Conservation (phyloP, 2,888 invertebrate species). For the Netelia virgata region DNA sequence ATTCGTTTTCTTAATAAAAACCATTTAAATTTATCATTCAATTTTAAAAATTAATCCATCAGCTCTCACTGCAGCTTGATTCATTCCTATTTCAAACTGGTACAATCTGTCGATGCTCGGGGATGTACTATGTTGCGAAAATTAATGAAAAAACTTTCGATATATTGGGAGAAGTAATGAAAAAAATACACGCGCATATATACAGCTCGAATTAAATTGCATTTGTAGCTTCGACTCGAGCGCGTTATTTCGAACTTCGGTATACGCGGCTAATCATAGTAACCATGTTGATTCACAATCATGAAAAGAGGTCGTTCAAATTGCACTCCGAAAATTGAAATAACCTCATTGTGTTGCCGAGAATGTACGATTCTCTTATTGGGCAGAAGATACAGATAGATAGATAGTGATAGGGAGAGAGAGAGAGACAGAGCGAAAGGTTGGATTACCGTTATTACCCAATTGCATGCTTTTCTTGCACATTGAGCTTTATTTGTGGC, state of each 20-base stretch:
- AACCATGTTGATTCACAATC: slow-evolving; percentile 25
- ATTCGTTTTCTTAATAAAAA: no score
- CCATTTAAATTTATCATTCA: no score
- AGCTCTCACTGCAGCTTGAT: no score
- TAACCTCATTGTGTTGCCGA: slow-evolving; percentile 34
- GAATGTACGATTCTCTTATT: slow-evolving; percentile 37
- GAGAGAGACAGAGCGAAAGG: slow-evolving; percentile 10
- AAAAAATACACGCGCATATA: no score
- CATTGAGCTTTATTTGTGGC: slow-evolving; percentile 29
- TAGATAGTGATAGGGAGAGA: not conserved
- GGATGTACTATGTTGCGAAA: no score
- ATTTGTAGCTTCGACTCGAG: not conserved
- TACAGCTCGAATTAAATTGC: not conserved
- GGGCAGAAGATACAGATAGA: not conserved
- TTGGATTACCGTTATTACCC: slow-evolving; percentile 33
- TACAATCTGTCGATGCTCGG: no score
- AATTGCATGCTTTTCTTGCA: slow-evolving; percentile 35
- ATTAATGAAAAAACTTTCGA: no score
- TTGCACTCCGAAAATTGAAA: slow-evolving; percentile 40
- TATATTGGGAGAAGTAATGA: no score
- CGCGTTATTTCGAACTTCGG: no score
- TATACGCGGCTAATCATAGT: slow-evolving; percentile 5
- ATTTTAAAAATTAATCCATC: no score
- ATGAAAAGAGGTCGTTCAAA: not conserved
- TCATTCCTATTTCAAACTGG: no score